Evolutionary conservation across 2,888 invertebrate species (phyloP), one percentile per base, ranked within the genome.

Genomic region (Caenorhabditis imperialis): DNA sequence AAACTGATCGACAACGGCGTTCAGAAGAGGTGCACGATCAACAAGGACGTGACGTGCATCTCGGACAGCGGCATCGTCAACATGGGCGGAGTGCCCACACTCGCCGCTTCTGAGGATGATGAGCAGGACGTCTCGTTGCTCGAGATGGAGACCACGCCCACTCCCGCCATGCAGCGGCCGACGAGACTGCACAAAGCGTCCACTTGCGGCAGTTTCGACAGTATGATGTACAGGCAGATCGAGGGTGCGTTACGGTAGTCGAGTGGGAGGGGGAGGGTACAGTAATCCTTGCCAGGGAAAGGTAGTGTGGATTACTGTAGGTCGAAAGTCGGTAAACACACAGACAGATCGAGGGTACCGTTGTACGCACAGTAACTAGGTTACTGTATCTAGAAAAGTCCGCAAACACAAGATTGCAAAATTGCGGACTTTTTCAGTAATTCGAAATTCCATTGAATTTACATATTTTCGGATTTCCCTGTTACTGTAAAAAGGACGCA

Each of bases 41-140:
- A 70, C 45, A 63, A 72, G 48, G 77, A 79, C 38, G 79, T 75
- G 22, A 75, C 75, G 23, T 75, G 74, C 37, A 77, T 79, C 10
- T 30, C 30, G 22, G 74, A 74, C 48, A 67, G 67, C 22, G 74
- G 74, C 33, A 74, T 74, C 22, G 67, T 67, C 2, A 67, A 55
- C 1, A 50, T 67, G 60, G 38, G 25, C 8, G 63, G 63, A 12
- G 48, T 48, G 1, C 48, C 63, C 3, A 62, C 70, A 7, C 25
- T 75, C 38, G 70, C 70, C 4, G 70, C 75, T 2, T n/a, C n/a
- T n/a, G 75, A 75, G 35, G 75, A 75, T 22, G 78, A 78, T 22
- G 78, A 78, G 20, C 65, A 61, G 20, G 76, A 72, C 40, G 47
- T 63, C 0, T 77, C 77, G 0, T 60, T 79, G 12, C 30, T 70